phyloP scores from a whole-genome alignment of 2,113 vertebrate genomes.

The Perca fluviatilis region DNA sequence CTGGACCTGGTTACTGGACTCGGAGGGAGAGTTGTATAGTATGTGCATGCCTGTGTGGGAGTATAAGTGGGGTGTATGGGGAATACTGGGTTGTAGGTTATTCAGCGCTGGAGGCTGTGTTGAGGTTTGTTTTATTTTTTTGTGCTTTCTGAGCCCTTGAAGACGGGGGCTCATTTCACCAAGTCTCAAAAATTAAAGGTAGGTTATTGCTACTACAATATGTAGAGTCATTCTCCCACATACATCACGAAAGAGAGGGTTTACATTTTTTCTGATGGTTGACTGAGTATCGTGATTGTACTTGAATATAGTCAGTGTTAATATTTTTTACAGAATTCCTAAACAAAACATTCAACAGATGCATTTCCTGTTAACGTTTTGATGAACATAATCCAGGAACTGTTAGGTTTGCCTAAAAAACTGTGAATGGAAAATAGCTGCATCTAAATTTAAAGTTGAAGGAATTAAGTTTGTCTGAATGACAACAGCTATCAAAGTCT shows the following conservation, averaged over 20 bases:
- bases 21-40: constrained; percentile 55
- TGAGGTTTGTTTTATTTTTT: constrained; percentile 36
- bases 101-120: constrained; percentile 64
- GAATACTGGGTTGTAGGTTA: constrained; percentile 70
- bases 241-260: background rate
- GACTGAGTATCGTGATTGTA: background rate
- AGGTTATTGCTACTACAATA: constrained; percentile 33
- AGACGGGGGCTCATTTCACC: constrained; percentile 40
- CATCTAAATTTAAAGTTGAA: background rate
- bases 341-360: background rate
- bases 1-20: constrained; percentile 81
- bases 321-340: background rate
- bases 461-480: background rate
- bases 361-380: background rate
- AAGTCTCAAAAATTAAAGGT: constrained; percentile 36
- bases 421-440: background rate
- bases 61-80: constrained; percentile 52
- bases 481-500: background rate
- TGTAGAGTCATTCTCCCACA: background rate
- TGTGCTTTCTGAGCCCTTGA: constrained; percentile 35
- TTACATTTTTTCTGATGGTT: background rate
- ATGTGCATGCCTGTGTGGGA: constrained; percentile 59
- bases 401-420: background rate
- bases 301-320: background rate
- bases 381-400: background rate